Evolutionary conservation across 2,113 vertebrate species (phyloP), one percentile per base, ranked within the genome.

Genomic region (Antidorcas marsupialis): DNA sequence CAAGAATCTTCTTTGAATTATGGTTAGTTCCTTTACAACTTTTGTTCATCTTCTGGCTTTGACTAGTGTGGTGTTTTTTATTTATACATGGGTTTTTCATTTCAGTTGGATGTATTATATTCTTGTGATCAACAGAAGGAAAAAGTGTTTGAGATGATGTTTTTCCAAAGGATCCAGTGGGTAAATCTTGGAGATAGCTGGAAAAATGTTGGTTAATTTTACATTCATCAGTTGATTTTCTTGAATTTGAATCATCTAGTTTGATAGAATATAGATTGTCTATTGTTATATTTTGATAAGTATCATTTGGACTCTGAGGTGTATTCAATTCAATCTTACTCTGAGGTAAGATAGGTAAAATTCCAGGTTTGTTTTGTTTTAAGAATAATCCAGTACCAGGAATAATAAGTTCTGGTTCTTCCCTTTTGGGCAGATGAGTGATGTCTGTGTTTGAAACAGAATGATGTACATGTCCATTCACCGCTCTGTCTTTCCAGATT

Each of bases 351-450:
- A 60, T 62, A 79, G 86, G 90, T 83, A 91, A 28, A 45, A 62
- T 16, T 91, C 89, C 84, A 92, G 53, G 27, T 97, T 62, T 59
- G 11, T 87, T 57, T 96, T 96, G 84, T 88, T 97, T 96, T 82
- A 96, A 78, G 45, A 93, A 25, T 78, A 99, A 96, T 55, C 98
- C 94, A 64, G 98, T 98, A 25, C 99, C 98, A 79, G 99, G 99
- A 74, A 99, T 50, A 91, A 98, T 98, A 74, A 99, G 97, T 43
- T 98, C 98, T 47, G 78, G 45, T 52, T 98, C 96, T 53, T 87
- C 62, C 43, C 96, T 92, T 12, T 98, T 97, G 78, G 86, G 59
- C 86, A 50, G 79, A 76, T 93, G 96, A 67, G 36, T n/a, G 36
- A 17, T n/a, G 53, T 81, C 60, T 55, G 33, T 45, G 14, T 95